Evolutionary conservation across 30 jellyfish, hydroid and myxozoan species (phyloP).

Genomic region (Aurelia aurita complex sp. Pacific): DNA sequence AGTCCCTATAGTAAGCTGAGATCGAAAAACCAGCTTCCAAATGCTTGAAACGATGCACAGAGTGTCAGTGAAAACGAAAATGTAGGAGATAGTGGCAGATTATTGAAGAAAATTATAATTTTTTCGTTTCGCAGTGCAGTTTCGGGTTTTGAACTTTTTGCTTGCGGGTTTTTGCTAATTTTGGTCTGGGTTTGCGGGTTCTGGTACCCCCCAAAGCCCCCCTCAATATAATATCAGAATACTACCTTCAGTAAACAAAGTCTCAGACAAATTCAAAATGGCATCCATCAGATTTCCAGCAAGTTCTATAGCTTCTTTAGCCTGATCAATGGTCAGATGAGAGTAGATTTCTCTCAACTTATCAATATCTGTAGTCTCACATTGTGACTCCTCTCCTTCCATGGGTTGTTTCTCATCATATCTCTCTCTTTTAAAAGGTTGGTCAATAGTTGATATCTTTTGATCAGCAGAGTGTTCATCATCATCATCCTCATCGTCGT

Average conservation of each 20-base stretch:
- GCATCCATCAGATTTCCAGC: conserved; percentile 62
- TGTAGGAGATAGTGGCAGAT: no score
- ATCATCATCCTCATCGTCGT: conserved; percentile 54
- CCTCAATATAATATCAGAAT: no score
- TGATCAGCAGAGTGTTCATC: not conserved
- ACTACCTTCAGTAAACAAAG: conserved; percentile 22
- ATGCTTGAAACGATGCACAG: no score
- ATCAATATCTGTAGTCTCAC: not conserved
- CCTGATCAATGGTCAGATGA: conserved; percentile 22
- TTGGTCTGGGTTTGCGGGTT: no score
- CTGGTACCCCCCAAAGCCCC: no score
- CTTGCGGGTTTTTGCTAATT: no score
- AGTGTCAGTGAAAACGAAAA: no score
- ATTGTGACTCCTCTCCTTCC: not conserved
- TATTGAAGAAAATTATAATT: no score
- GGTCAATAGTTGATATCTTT: not conserved
- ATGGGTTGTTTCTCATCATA: not conserved
- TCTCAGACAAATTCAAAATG: conserved; percentile 28
- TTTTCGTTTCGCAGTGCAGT: no score
- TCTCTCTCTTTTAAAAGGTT: not conserved
- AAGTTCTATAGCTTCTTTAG: conserved; percentile 32
- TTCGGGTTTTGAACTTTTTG: no score
- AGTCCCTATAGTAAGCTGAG: no score
- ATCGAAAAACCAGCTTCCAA: no score
- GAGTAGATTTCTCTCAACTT: conserved; percentile 57